Base-by-base conservation (phyloP, 2,888 invertebrate genomes). In the Tricholauxania praeusta region DNA sequence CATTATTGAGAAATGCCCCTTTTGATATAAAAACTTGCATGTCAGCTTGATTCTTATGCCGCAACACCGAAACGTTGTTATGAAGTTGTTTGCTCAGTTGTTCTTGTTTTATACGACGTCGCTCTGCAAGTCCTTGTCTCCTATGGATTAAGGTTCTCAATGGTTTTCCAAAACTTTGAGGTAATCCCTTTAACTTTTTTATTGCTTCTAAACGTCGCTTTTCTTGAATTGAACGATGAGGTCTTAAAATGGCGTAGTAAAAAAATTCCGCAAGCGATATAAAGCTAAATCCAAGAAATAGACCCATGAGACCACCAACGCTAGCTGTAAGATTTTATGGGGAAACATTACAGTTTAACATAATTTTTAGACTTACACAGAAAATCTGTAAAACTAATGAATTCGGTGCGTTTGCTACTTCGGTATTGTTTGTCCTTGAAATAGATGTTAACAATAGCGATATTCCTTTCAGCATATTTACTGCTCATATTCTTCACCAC, bases 311-410 rank as follows among this genome's bases (percentile, higher is more conserved):
- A n/a, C 70, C 70, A 8, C 70, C 70, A n/a, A 70, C 62, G 19
- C 63, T 70, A 39, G 70, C 70, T 70, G 32, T 19, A 19, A 7
- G 10, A 39, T 39, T 39, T 7, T 4, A 39, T 39, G 1, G 39
- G 4, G 10, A 22, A 7, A 19, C 22, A 7, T 14, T 12, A 28
- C 3, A 49, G 1, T 49, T 60, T 47, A 10, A 19, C 39, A 8
- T 52, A n/a, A n/a, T 8, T 49, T 49, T 22, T 32, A 12, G 7
- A 77, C 92, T 91, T 88, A 93, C 94, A 93, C 71, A 94, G 85
- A 84, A 94, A 92, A 87, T 94, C 93, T 0, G 93, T 93, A 70
- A 93, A 91, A 64, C 94, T 93, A 82, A 93, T 93, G 67, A 94
- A 89, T 85, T 93, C 93, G 65, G 91, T 92, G 86, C 93, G 93